These are phyloP conservation scores for Scarus forsteni DNA, from an alignment of 2,797 vertebrate species.

Conservation along the genomic window DNA sequence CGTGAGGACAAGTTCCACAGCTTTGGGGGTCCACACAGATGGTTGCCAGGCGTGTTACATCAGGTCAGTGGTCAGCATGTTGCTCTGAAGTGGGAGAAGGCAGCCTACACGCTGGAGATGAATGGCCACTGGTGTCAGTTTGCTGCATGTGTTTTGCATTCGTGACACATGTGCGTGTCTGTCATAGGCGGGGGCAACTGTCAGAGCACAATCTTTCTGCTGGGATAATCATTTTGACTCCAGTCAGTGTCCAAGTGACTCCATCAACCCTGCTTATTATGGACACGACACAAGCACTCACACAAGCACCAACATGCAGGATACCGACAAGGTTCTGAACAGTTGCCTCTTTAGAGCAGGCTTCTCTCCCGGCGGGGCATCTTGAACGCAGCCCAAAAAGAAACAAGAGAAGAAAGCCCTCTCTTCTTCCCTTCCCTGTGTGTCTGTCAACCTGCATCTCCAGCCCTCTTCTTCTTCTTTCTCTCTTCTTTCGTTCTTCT, in stretches of 20 bases:
- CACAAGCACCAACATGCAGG: constrained; percentile 35
- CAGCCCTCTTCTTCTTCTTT: constrained; percentile 1
- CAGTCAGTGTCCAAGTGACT: constrained; percentile 67
- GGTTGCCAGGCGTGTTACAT: constrained; percentile 35
- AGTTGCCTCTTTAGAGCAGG: constrained; percentile 65
- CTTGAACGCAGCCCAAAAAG: constrained; percentile 64
- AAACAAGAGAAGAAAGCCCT: constrained; percentile 56
- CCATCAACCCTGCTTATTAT: constrained; percentile 34
- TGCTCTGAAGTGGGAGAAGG: constrained; percentile 20
- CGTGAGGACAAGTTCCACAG: not conserved
- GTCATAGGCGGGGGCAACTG: constrained; percentile 31
- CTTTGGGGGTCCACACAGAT: constrained; percentile 30
- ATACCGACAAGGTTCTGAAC: constrained; percentile 53
- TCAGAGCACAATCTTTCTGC: constrained; percentile 36
- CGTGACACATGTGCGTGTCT: constrained; percentile 12
- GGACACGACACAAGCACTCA: constrained; percentile 27
- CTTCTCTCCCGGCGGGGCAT: constrained; percentile 49
- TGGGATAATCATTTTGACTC: constrained; percentile 65
- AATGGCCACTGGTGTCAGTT: constrained; percentile 25
- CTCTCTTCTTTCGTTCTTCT: not conserved
- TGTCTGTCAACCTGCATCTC: constrained; percentile 31
- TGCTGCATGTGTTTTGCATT: constrained; percentile 2
- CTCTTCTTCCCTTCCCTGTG: constrained; percentile 40
- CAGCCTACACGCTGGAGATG: constrained; percentile 17
- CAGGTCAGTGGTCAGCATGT: constrained; percentile 38